A percentile compares a stretch with the other conserved stretches of the same genome.
Evolutionary conservation across 2,113 vertebrate species (phyloP).

Genomic region (Pampusana beccarii): DNA sequence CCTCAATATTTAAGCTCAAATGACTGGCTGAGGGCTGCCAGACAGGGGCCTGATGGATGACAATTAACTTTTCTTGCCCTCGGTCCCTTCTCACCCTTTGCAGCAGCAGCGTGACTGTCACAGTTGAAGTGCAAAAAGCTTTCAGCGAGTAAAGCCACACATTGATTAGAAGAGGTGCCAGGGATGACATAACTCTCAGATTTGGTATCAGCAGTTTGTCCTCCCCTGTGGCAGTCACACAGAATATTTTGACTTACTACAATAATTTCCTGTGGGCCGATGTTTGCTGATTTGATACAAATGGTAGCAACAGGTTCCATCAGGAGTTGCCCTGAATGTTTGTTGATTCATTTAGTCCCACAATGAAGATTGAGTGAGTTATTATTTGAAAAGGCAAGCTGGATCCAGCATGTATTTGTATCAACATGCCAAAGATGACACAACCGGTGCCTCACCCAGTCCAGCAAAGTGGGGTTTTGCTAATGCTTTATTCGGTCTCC

Average conservation of each 20-base stretch:
- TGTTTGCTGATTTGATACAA: conserved; percentile 24
- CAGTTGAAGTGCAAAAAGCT: background rate
- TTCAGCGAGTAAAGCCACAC: conserved; percentile 59
- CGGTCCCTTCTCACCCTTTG: background rate
- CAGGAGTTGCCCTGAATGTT: conserved; percentile 10
- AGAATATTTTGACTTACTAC: conserved; percentile 51
- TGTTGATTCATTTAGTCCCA: conserved; percentile 47
- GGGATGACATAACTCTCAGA: conserved; percentile 72
- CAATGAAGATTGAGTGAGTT: conserved; percentile 18
- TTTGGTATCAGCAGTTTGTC: conserved; percentile 75
- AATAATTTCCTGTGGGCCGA: background rate
- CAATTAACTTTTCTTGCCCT: background rate
- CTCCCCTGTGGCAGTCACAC: conserved; percentile 67
- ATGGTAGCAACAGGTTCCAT: conserved; percentile 26
- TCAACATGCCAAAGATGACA: background rate
- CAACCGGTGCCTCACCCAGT: background rate
- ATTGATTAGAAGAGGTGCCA: conserved; percentile 75
- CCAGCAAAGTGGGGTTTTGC: background rate
- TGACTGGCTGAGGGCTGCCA: background rate
- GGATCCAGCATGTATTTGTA: conserved; percentile 26
- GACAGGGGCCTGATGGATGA: background rate
- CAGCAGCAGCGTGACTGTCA: background rate
- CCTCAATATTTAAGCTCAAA: background rate
- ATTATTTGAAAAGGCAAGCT: conserved; percentile 50
- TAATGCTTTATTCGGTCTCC: conserved; percentile 11